Percentiles rank a stretch among this genome's conserved stretches.
These are phyloP conservation scores for Intellagama lesueurii DNA, from an alignment of 2,797 vertebrate genomes.

Conservation along the genomic window DNA sequence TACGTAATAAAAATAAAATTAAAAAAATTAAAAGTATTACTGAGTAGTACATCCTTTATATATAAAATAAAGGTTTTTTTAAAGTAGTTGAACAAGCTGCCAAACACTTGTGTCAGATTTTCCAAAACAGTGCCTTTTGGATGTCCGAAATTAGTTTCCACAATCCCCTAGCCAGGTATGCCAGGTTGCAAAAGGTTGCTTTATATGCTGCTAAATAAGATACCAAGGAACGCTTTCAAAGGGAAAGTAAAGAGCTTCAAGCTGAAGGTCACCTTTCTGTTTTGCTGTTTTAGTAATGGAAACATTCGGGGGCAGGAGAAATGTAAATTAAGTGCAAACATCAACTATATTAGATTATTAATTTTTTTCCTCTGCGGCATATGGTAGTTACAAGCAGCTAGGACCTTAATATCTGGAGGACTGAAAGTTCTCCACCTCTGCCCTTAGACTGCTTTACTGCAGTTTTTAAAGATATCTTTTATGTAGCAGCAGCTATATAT, in stretches of 20 bases:
- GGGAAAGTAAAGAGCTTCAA: conserved; percentile 32
- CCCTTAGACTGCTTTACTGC: not conserved
- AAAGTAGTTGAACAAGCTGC: conserved; percentile 8
- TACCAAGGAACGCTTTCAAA: conserved; percentile 38
- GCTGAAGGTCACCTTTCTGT: conserved; percentile 43
- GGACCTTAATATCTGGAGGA: conserved; percentile 19
- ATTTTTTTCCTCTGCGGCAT: conserved; percentile 67
- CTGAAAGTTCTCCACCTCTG: not conserved
- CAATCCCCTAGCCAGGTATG: not conserved
- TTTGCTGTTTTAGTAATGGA: conserved; percentile 47
- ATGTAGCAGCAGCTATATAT: not conserved
- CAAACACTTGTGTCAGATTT: not conserved
- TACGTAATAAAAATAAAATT: too few species aligned
- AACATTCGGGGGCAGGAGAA: conserved; percentile 36
- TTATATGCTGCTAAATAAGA: not conserved
- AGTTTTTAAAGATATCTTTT: not conserved
- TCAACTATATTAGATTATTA: conserved; percentile 59
- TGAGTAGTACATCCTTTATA: not conserved
- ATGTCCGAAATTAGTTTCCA: not conserved
- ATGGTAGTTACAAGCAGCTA: conserved; percentile 64
- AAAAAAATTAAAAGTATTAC: not conserved
- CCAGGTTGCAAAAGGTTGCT: not conserved
- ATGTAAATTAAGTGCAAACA: conserved; percentile 60
- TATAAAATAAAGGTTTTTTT: not conserved
- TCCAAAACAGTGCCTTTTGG: not conserved